Evolutionary conservation across 2,888 invertebrate genomes (phyloP).

Genomic region (Pammene fasciana): DNA sequence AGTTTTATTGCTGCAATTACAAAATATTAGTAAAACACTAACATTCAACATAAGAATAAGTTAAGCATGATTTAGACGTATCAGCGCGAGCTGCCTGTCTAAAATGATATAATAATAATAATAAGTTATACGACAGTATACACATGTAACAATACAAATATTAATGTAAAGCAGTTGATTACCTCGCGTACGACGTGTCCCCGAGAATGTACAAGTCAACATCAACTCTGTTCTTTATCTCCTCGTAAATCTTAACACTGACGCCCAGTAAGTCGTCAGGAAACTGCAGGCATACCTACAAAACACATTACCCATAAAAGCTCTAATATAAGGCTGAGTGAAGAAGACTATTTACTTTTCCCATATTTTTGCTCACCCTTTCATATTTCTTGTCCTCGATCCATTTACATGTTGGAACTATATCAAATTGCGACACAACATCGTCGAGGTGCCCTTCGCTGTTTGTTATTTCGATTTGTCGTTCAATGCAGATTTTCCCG

Average conservation of each 20-base stretch:
- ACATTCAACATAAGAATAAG: no score
- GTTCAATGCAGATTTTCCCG: constrained; percentile 80
- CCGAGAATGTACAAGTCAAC: constrained; percentile 90
- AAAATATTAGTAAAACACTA: no score
- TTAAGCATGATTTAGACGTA: no score
- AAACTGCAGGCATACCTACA: constrained; percentile 95
- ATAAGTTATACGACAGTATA: no score
- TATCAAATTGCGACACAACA: constrained; percentile 81
- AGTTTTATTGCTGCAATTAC: no score
- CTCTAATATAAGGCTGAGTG: not conserved
- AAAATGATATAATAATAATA: no score
- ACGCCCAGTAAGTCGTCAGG: constrained; percentile 90
- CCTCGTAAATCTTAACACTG: constrained; percentile 86
- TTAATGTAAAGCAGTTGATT: constrained; percentile 48
- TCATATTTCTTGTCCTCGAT: constrained; percentile 85
- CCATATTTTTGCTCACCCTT: constrained; percentile 81
- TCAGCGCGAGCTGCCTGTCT: no score
- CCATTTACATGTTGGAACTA: constrained; percentile 86
- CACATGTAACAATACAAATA: not conserved
- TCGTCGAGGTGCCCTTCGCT: constrained; percentile 56
- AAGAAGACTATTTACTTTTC: not conserved
- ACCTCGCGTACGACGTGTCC: constrained; percentile 95
- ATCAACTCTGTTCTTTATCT: constrained; percentile 72
- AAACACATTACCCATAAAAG: constrained; percentile 27
- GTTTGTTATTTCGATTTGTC: constrained; percentile 63